These are phyloP conservation scores for Hirtodrosophila cameraria DNA, from an alignment of 2,888 invertebrate species.

Conservation along the genomic window DNA sequence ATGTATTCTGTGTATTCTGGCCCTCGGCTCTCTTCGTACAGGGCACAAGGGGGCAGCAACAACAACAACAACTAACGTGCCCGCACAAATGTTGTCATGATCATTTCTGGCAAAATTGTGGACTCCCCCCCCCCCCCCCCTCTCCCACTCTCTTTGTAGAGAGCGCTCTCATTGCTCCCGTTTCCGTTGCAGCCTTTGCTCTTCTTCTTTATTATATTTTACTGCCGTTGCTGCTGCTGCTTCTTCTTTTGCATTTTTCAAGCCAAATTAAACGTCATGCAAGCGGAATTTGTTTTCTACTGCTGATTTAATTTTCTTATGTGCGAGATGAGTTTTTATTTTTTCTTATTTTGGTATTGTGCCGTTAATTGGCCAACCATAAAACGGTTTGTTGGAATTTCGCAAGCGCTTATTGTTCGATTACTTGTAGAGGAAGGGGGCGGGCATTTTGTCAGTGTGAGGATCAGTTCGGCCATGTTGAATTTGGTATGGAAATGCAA, in stretches of 20 bases:
- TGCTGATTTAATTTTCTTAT: slow-evolving; percentile 51
- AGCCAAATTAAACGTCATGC: slow-evolving; percentile 68
- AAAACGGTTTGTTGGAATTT: slow-evolving; percentile 31
- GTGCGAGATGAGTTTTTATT: slow-evolving; percentile 23
- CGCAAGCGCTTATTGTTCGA: neutral
- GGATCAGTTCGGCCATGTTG: slow-evolving; percentile 11
- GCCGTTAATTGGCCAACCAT: slow-evolving; percentile 46
- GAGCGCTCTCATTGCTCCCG: slow-evolving; percentile 25
- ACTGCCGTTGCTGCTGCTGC: slow-evolving; percentile 8
- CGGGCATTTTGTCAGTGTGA: neutral
- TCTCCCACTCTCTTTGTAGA: slow-evolving; percentile 9
- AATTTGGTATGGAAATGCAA: slow-evolving; percentile 29
- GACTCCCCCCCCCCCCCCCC: slow-evolving; percentile 2
- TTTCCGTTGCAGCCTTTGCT: slow-evolving; percentile 53
- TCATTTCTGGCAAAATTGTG: slow-evolving; percentile 61
- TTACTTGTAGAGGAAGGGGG: neutral
- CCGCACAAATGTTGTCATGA: slow-evolving; percentile 78
- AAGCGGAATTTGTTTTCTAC: slow-evolving; percentile 58
- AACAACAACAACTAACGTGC: slow-evolving; percentile 61
- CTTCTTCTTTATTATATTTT: slow-evolving; percentile 11
- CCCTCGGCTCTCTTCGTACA: slow-evolving; percentile 48
- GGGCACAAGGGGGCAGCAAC: slow-evolving; percentile 50
- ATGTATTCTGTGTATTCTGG: slow-evolving; percentile 74
- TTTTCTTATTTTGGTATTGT: slow-evolving; percentile 9
- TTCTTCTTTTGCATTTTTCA: slow-evolving; percentile 52